Evolutionary conservation across 2,888 invertebrate genomes (phyloP).

Genomic region (Noctua pronuba): DNA sequence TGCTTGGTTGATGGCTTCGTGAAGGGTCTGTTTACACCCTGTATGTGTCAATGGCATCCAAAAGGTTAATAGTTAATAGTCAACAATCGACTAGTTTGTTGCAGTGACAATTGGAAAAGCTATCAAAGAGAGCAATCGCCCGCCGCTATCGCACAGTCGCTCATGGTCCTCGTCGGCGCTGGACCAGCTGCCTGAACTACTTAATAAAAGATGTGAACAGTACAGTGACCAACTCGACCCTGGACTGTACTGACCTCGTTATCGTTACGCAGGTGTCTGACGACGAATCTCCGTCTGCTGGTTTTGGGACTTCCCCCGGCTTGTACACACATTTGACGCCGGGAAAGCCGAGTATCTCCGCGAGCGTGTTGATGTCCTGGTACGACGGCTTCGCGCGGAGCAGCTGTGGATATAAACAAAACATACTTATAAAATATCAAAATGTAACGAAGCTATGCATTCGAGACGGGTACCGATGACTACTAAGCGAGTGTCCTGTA

Average conservation of each 20-base stretch:
- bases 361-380: constrained; percentile 81
- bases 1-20: too few species aligned
- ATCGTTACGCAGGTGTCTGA: too few species aligned
- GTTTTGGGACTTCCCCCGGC: too few species aligned
- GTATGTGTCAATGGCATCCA: too few species aligned
- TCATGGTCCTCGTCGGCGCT: neutral
- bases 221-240: neutral
- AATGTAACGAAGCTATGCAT: neutral
- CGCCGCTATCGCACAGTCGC: neutral
- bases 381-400: constrained; percentile 82
- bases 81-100: too few species aligned
- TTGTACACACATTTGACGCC: constrained; percentile 77
- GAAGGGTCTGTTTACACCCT: too few species aligned
- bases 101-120: too few species aligned
- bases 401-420: constrained; percentile 69
- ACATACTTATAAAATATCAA: neutral
- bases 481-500: neutral
- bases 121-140: neutral
- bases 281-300: neutral
- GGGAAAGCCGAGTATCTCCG: constrained; percentile 82
- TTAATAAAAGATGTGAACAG: neutral
- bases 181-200: neutral
- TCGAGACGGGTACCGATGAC: neutral
- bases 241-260: constrained; percentile 67
- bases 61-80: too few species aligned